Evolutionary conservation across 2,113 vertebrate genomes (phyloP).

Genomic region (Megaleporinus macrocephalus): DNA sequence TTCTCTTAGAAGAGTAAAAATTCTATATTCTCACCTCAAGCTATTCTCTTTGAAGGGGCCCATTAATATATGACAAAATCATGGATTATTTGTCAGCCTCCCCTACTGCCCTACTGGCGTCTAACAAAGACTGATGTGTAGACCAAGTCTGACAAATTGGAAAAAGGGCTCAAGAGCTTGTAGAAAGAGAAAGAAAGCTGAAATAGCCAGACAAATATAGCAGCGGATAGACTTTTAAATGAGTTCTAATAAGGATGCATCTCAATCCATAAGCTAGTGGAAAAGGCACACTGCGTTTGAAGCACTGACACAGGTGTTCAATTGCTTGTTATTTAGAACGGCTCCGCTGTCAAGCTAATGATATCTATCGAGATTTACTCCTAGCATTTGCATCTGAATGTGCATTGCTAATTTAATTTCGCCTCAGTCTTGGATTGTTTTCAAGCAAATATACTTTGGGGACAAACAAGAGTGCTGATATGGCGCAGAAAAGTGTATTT

Average conservation of each 20-base stretch:
- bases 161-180: slow-evolving; percentile 31
- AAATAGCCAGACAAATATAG: not conserved
- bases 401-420: slow-evolving; percentile 47
- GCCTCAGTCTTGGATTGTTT: slow-evolving; percentile 23
- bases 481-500: slow-evolving; percentile 32
- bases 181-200: slow-evolving; percentile 1
- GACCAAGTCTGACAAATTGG: slow-evolving; percentile 18
- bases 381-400: slow-evolving; percentile 52
- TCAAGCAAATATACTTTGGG: slow-evolving; percentile 34
- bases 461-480: slow-evolving; percentile 42
- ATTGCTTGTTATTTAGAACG: slow-evolving; percentile 41
- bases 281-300: not conserved
- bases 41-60: slow-evolving; percentile 37
- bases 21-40: slow-evolving; percentile 24
- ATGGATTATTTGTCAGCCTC: slow-evolving; percentile 28
- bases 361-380: slow-evolving; percentile 53
- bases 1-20: slow-evolving; percentile 25
- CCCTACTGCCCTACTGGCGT: slow-evolving; percentile 38
- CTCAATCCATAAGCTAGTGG: slow-evolving; percentile 4
- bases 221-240: not conserved
- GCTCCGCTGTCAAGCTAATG: slow-evolving; percentile 28
- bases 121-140: slow-evolving; percentile 34
- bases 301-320: slow-evolving; percentile 5
- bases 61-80: slow-evolving; percentile 43
- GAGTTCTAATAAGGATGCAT: slow-evolving; percentile 6